phyloP scores from a whole-genome alignment of 1,140 invertebrate species.

The Penaeus indicus region DNA sequence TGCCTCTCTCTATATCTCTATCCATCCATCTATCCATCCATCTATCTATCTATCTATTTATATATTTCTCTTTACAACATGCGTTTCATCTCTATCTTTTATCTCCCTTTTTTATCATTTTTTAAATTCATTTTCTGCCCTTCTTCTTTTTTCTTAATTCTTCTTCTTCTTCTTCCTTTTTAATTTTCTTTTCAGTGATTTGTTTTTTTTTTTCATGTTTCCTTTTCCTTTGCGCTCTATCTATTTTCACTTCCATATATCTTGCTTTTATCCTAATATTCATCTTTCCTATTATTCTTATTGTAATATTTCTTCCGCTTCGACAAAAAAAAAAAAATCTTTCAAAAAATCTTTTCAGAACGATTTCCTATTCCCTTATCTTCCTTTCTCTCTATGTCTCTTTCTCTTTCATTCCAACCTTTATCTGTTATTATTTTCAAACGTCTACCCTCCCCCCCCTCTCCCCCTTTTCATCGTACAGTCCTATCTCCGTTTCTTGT shows the following conservation, averaged over 20 bases:
- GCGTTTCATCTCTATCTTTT: background rate
- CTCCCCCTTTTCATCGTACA: no score
- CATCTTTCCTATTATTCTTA: background rate
- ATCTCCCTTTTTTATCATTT: background rate
- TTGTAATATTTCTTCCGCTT: background rate
- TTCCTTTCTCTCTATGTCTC: no score
- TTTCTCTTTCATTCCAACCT: no score
- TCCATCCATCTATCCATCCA: background rate
- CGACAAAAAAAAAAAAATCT: no score
- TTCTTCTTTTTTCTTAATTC: background rate
- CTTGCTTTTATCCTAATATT: background rate
- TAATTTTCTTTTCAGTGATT: background rate
- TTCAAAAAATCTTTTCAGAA: no score
- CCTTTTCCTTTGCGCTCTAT: background rate
- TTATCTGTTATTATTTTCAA: no score
- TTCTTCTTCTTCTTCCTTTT: background rate
- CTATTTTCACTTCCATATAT: background rate
- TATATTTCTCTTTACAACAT: background rate
- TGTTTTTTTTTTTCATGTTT: background rate
- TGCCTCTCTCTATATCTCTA: background rate
- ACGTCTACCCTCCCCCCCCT: no score
- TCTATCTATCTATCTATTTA: background rate
- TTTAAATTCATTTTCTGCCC: background rate
- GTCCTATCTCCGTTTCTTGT: no score
- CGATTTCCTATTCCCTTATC: no score